phyloP scores from a whole-genome alignment of 2,797 vertebrate species.

The Crypturellus tataupa region DNA sequence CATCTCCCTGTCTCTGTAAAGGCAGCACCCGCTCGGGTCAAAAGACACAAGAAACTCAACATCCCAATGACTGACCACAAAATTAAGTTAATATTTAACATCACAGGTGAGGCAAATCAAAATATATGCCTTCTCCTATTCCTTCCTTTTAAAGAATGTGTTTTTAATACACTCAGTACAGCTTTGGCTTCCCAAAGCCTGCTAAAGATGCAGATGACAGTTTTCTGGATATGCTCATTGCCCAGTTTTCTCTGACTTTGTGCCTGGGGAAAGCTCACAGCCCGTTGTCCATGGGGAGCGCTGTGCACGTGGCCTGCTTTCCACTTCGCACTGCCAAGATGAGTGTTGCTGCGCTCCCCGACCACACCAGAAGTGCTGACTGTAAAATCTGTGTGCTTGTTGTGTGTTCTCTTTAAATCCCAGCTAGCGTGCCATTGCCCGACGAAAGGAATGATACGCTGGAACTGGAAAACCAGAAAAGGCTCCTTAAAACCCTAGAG shows the following conservation, averaged over 20 bases:
- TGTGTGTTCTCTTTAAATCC: conserved; percentile 77
- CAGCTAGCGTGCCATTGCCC: conserved; percentile 96
- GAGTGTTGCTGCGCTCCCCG: background rate
- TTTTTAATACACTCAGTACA: background rate
- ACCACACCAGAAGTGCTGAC: background rate
- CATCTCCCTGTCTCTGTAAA: conserved; percentile 46
- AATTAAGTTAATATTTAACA: conserved; percentile 97
- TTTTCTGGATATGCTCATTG: background rate
- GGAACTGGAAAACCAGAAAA: conserved; percentile 92
- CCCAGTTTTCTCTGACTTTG: background rate
- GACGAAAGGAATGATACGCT: conserved; percentile 93
- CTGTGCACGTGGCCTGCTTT: background rate
- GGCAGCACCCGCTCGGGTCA: conserved; percentile 80
- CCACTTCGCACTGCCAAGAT: background rate
- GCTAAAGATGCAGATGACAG: background rate
- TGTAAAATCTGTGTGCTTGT: background rate
- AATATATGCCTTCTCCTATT: background rate
- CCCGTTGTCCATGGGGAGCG: background rate
- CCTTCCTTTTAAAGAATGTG: background rate
- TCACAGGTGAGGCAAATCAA: conserved; percentile 88
- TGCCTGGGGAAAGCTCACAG: background rate
- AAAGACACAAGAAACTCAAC: conserved; percentile 86
- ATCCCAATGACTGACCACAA: conserved; percentile 91
- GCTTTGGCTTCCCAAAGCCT: background rate
- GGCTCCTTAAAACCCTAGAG: conserved; percentile 93